Conservation (phyloP, 2,797 vertebrate species). For the Leptodactylus fallax region DNA sequence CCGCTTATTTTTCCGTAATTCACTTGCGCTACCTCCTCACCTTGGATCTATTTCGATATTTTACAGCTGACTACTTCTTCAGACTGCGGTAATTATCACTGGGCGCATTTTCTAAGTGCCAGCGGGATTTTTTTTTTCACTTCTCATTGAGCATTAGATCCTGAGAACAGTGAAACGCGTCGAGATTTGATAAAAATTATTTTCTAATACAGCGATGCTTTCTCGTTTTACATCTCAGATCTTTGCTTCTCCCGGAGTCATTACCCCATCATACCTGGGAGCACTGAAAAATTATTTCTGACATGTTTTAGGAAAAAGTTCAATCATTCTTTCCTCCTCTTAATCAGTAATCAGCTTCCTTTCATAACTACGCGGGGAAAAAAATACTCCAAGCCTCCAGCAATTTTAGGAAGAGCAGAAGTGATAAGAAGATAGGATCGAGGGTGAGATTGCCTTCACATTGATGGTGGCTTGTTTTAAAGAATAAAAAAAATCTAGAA, state of each 20-base stretch:
- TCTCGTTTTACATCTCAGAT: slow-evolving; percentile 18
- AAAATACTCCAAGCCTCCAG: neutral
- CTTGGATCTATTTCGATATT: neutral
- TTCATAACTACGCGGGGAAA: neutral
- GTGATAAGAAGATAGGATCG: neutral
- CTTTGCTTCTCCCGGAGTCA: slow-evolving; percentile 25
- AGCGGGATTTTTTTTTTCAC: neutral
- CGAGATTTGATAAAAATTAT: slow-evolving; percentile 35
- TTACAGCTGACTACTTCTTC: neutral
- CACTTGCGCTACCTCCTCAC: too few species aligned
- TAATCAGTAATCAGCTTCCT: slow-evolving; percentile 45
- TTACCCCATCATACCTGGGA: slow-evolving; percentile 50
- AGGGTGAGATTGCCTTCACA: neutral
- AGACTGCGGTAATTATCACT: slow-evolving; percentile 6
- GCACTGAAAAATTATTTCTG: slow-evolving; percentile 43
- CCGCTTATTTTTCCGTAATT: slow-evolving; percentile 4
- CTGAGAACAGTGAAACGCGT: neutral
- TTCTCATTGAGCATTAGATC: slow-evolving; percentile 12
- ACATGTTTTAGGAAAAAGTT: slow-evolving; percentile 55
- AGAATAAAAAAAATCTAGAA: too few species aligned
- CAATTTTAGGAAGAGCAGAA: neutral
- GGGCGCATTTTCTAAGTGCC: neutral
- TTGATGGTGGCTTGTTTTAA: neutral
- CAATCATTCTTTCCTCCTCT: slow-evolving; percentile 40
- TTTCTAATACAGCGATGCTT: neutral